Conservation (phyloP, 37 sponge, comb jelly and placozoan species). For the Mnemiopsis leidyi region DNA sequence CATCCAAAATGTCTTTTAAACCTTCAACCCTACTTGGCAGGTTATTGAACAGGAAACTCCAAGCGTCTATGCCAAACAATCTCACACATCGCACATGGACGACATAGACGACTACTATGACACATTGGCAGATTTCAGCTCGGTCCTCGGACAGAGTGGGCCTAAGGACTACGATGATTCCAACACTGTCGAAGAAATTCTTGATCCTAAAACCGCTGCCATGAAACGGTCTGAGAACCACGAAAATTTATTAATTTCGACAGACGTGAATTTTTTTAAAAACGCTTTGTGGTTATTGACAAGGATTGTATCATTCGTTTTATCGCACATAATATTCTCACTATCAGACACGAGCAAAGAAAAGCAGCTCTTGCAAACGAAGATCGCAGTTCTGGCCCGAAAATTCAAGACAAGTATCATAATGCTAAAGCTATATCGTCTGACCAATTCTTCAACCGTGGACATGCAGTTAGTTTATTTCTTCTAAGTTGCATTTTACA, state of each 20-base stretch:
- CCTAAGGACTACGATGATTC: neutral
- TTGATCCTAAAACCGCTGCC: slow-evolving; percentile 53
- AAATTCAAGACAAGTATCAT: neutral
- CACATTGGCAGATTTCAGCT: neutral
- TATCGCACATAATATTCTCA: neutral
- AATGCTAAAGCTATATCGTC: slow-evolving; percentile 31
- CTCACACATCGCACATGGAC: neutral
- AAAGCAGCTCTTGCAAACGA: neutral
- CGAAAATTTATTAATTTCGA: too few relatives aligned
- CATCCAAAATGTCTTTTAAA: too few relatives aligned
- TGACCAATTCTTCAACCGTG: slow-evolving; percentile 61
- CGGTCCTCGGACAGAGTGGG: neutral
- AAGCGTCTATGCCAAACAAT: neutral
- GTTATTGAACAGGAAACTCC: slow-evolving; percentile 38
- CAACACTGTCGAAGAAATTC: slow-evolving; percentile 16
- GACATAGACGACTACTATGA: slow-evolving; percentile 26
- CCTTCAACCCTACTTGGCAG: too few relatives aligned
- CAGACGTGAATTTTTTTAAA: too few relatives aligned
- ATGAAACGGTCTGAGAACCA: neutral
- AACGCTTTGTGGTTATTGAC: neutral
- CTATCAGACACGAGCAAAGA: slow-evolving; percentile 27
- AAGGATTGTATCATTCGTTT: neutral
- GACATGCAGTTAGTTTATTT: slow-evolving; percentile 26
- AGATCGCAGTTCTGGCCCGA: neutral
- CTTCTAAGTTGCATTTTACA: too few relatives aligned